Conservation (phyloP, 2,888 invertebrate genomes). For the Apotomis capreana region DNA sequence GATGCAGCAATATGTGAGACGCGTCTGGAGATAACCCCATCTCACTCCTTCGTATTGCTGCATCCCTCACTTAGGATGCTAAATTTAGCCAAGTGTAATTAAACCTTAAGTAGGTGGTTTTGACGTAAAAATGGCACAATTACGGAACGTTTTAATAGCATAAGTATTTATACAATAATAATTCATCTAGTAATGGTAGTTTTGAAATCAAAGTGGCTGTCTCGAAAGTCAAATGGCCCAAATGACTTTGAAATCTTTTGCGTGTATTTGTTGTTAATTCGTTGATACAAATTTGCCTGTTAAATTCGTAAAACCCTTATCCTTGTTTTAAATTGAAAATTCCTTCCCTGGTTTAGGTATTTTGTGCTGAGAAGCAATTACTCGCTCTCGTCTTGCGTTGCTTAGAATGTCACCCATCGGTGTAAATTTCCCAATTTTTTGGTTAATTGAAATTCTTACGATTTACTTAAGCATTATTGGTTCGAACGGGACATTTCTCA, state of each 20-base stretch:
- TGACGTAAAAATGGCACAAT: no score
- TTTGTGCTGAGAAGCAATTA: constrained; percentile 33
- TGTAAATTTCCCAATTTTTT: neutral
- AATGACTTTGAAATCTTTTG: neutral
- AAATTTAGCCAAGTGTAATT: no score
- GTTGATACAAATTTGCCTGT: constrained; percentile 14
- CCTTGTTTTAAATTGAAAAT: constrained; percentile 39
- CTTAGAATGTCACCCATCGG: constrained; percentile 28
- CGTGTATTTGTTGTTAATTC: neutral
- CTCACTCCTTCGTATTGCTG: no score
- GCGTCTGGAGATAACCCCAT: no score
- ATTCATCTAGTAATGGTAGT: no score
- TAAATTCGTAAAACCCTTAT: constrained; percentile 28
- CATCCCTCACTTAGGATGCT: no score
- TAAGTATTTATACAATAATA: no score
- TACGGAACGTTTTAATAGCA: no score
- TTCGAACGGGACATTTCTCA: no score
- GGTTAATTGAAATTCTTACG: neutral
- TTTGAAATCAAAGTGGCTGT: no score
- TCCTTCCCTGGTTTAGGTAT: constrained; percentile 29
- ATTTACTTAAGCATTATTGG: neutral
- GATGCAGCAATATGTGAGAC: no score
- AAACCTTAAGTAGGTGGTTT: no score
- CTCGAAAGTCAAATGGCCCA: neutral
- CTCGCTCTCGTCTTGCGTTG: constrained; percentile 17